Base-by-base conservation (phyloP, 2,888 invertebrate genomes). In the Odontocolon sp. region DNA sequence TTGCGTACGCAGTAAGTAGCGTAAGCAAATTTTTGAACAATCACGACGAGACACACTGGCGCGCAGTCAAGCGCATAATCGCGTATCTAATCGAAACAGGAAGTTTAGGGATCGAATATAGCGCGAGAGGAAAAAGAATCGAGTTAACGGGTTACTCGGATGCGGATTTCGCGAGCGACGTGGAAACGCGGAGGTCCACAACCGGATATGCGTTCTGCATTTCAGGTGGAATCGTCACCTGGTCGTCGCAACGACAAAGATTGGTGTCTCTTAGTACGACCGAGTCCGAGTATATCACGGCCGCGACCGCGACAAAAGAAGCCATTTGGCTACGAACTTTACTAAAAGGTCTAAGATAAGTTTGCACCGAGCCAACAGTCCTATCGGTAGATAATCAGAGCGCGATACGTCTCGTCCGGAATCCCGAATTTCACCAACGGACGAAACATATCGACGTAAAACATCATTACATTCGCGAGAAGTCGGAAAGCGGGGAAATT, bases 261-360 rank as follows among this genome's bases (percentile, higher is more conserved):
- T 16, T 56, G 4, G 56, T 54, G 2, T 38, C 56, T 1, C 21
- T 38, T 1, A 67, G 67, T 9, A 67, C 56, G 6, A 67, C 67
- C 21, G 67, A 67, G 40, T 66, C 66, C 2, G 66, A 66, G 26
- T 66, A 66, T 50, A 47, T 66, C 11, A 52, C 66, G 23, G 66
- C 66, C 11, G 28, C 66, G 21, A 47, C 52, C 5, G 66, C 66
- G 5, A 21, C 66, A 3, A 52, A 28, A 45, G 64, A 64, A 18
- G 52, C 50, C 9, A 14, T 52, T 3, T 66, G 52, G 26, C 36
- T 54, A 5, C 26, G 63, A 3, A 2, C 4, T 9, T 16, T 63
- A n/a, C 8, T 63, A 26, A 21, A 26, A 9, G 38, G 28, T 14
- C 28, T 52, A 26, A 31, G 31, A 31, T 14, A 52, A 11, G 23